Percentiles rank a stretch among this genome's conserved stretches.
Evolutionary conservation across 2,888 invertebrate genomes (phyloP).

Genomic region (Melangyna quadrimaculata): DNA sequence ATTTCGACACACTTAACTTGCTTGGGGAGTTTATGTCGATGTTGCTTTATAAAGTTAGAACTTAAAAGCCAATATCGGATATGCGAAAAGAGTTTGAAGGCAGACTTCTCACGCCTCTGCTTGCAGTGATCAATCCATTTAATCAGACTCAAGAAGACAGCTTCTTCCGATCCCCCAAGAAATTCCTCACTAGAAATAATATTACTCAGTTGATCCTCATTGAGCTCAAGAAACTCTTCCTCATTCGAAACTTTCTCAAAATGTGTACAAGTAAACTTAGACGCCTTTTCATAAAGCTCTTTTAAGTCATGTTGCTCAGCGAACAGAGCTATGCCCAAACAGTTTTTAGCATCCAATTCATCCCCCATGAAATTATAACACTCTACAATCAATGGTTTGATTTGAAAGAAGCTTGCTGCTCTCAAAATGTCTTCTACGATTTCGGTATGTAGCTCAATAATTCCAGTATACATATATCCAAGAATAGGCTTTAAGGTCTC

Average conservation of each 20-base stretch:
- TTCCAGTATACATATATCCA: conserved; percentile 6
- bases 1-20: neutral
- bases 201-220: neutral
- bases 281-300: neutral
- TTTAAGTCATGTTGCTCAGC: neutral
- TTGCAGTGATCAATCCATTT: neutral
- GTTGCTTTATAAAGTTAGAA: neutral
- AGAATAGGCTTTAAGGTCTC: neutral
- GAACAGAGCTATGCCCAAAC: neutral
- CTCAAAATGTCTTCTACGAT: neutral
- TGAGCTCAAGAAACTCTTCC: neutral
- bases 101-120: neutral
- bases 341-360: neutral
- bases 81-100: neutral
- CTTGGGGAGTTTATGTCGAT: neutral
- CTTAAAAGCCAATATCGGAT: neutral
- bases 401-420: conserved; percentile 2
- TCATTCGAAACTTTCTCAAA: neutral
- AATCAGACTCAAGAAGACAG: neutral
- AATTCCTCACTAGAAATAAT: neutral
- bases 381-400: neutral
- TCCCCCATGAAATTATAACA: neutral
- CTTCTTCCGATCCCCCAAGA: neutral
- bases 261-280: neutral
- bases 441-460: neutral